phyloP scores from a whole-genome alignment of 2,797 vertebrate genomes.

The Cuculus canorus region DNA sequence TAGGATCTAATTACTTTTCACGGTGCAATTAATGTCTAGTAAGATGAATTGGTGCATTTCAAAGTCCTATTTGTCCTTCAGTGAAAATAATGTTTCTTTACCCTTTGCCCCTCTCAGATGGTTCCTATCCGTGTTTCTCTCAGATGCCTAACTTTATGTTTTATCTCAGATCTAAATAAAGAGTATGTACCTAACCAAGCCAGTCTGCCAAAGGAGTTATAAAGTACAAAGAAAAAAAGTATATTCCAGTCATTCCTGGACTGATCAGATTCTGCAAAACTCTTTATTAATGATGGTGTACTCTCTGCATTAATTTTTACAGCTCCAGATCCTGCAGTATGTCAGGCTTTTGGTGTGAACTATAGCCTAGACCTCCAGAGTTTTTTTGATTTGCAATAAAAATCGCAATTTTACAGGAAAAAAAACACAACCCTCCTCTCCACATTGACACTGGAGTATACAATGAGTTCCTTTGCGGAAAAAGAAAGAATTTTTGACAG shows the following conservation, averaged over 20 bases:
- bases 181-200: not conserved
- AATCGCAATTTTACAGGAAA: constrained; percentile 35
- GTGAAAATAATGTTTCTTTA: not conserved
- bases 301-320: not conserved
- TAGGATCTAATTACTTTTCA: not conserved
- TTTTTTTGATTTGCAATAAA: constrained; percentile 68
- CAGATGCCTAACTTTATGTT: not conserved
- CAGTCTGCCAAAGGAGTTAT: not conserved
- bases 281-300: not conserved
- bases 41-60: not conserved
- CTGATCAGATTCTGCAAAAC: not conserved
- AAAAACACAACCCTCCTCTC: not conserved
- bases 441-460: constrained; percentile 26
- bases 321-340: not conserved
- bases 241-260: not conserved
- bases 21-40: not conserved
- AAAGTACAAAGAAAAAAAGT: not conserved
- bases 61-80: not conserved
- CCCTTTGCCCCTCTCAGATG: not conserved
- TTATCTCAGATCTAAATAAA: not conserved
- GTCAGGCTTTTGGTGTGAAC: constrained; percentile 33
- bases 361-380: not conserved
- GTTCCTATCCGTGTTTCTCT: not conserved
- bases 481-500: not conserved
- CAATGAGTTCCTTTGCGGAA: constrained; percentile 57